Evolutionary conservation across 2,888 invertebrate species (phyloP).

Genomic region (Zygogramma bicolorata): DNA sequence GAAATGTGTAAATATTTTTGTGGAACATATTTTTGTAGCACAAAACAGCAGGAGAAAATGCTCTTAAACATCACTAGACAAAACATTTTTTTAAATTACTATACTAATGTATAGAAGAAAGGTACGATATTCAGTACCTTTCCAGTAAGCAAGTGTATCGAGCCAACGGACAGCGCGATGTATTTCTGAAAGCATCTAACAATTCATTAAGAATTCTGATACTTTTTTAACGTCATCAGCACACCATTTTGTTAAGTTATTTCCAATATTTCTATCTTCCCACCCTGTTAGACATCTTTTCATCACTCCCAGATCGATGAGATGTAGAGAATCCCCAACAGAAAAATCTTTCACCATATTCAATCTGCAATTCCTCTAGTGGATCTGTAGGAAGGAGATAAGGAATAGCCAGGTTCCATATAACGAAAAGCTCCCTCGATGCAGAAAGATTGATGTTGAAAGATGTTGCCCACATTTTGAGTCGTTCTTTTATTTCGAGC

Average conservation of each 20-base stretch:
- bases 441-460: too few relatives aligned
- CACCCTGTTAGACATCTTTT: conserved; percentile 24
- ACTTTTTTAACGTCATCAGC: conserved; percentile 11
- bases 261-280: conserved; percentile 20
- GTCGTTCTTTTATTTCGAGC: too few relatives aligned
- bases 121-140: conserved; percentile 24
- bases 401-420: too few relatives aligned
- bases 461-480: too few relatives aligned
- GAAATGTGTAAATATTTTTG: not conserved
- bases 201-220: conserved; percentile 20
- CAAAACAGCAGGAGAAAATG: conserved; percentile 28
- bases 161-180: conserved; percentile 25
- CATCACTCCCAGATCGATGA: conserved; percentile 29
- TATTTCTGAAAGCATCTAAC: conserved; percentile 27
- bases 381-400: too few relatives aligned
- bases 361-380: too few relatives aligned
- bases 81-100: conserved; percentile 22
- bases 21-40: conserved; percentile 28
- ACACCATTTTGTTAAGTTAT: conserved; percentile 22
- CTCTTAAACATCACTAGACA: conserved; percentile 28
- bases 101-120: conserved; percentile 27
- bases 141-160: conserved; percentile 20
- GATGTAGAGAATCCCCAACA: conserved; percentile 22
- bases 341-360: conserved; percentile 28
- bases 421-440: too few relatives aligned